Percentiles rank a stretch among this genome's conserved stretches.
phyloP scores from a whole-genome alignment of 2,797 vertebrate genomes.

The Ara ararauna region DNA sequence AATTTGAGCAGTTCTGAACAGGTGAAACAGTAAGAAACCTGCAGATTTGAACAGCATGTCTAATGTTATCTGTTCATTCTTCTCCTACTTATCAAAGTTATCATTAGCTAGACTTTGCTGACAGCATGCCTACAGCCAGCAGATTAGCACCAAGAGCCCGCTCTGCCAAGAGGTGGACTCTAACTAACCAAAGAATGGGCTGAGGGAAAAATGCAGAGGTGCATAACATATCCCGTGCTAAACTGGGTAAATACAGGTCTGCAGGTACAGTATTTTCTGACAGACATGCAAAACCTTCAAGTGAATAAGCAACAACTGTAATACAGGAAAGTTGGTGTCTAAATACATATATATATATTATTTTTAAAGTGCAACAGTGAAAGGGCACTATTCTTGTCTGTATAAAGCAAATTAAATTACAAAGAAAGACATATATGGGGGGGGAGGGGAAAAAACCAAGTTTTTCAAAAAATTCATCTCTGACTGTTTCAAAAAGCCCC shows the following conservation, averaged over 20 bases:
- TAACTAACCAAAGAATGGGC: background rate
- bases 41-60: background rate
- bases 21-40: background rate
- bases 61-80: background rate
- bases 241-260: background rate
- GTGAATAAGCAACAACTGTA: background rate
- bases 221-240: background rate
- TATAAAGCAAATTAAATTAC: background rate
- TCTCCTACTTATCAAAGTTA: background rate
- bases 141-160: background rate
- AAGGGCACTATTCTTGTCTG: background rate
- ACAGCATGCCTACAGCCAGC: background rate
- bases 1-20: background rate
- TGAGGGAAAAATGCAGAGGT: background rate
- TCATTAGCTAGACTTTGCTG: background rate
- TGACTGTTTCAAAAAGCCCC: background rate
- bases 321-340: background rate
- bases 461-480: background rate
- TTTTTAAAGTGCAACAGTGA: background rate
- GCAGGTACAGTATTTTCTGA: background rate
- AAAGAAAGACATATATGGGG: background rate
- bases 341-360: background rate
- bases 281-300: background rate
- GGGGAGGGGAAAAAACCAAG: rapidly evolving
- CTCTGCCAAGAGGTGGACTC: background rate